Evolutionary conservation across 2,888 invertebrate genomes (phyloP).

Genomic region (Toxonevra muliebris): DNA sequence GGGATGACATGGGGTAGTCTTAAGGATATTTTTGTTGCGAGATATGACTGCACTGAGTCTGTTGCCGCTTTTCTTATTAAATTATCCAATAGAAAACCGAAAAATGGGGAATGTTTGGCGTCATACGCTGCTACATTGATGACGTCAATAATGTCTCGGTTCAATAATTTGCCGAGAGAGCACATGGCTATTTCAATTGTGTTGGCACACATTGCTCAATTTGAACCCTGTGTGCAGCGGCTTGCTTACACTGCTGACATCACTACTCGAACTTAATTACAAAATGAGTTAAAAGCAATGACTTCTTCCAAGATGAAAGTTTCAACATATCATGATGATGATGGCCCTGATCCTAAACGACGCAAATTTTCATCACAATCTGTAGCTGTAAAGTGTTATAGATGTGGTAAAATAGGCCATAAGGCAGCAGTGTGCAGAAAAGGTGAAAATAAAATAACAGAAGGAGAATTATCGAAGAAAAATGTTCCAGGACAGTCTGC

Average conservation of each 20-base stretch:
- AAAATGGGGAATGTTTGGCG: constrained; percentile 23
- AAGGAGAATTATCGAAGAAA: no score
- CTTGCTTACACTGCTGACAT: no score
- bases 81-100: constrained; percentile 13
- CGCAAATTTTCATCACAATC: background rate
- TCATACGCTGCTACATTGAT: constrained; percentile 16
- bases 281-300: no score
- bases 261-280: no score
- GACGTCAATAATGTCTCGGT: constrained; percentile 14
- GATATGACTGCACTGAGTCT: no score
- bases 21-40: no score
- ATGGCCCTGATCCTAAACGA: background rate
- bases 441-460: no score
- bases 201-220: constrained; percentile 2
- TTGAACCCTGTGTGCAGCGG: no score
- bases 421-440: constrained; percentile 9
- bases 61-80: background rate
- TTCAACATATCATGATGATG: background rate
- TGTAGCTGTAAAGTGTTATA: constrained; percentile 16
- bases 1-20: constrained; percentile 25
- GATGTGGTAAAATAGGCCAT: constrained; percentile 10
- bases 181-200: background rate
- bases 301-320: background rate
- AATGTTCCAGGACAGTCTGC: no score
- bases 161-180: constrained; percentile 8